Evolutionary conservation across 1,140 invertebrate genomes (phyloP).

Genomic region (Drosophila nasuta): DNA sequence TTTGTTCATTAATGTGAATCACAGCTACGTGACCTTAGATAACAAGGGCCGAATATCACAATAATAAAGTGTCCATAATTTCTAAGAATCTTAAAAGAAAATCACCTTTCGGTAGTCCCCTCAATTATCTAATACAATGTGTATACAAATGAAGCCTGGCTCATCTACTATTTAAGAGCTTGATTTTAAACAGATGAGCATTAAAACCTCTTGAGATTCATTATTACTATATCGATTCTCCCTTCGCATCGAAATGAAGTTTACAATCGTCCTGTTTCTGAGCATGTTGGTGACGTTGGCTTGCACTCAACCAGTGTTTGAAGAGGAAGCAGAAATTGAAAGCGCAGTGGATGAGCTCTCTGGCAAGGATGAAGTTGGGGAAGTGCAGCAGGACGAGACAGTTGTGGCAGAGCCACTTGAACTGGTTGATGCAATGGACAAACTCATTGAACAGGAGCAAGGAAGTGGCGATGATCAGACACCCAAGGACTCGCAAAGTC

Average conservation of each 20-base stretch:
- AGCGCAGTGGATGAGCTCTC: background rate
- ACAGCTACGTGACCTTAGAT: slow-evolving; percentile 10
- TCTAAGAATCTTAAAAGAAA: slow-evolving; percentile 15
- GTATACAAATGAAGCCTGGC: background rate
- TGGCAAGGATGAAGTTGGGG: background rate
- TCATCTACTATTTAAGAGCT: slow-evolving; percentile 8
- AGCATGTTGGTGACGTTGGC: background rate
- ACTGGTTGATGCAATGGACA: background rate
- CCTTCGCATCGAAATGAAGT: slow-evolving; percentile 13
- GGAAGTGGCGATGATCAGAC: background rate
- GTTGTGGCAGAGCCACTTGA: background rate
- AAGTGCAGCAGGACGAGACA: background rate
- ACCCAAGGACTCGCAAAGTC: background rate
- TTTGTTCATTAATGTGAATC: background rate
- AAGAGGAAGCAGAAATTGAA: background rate
- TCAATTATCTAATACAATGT: background rate
- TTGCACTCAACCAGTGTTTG: background rate
- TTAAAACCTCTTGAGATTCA: background rate
- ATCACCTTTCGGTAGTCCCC: slow-evolving; percentile 14
- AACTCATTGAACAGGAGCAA: background rate
- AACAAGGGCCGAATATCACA: background rate
- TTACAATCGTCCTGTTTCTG: background rate
- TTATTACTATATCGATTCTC: background rate
- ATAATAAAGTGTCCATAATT: background rate
- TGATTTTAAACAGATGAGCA: background rate